Base-by-base conservation (phyloP, 1,140 invertebrate species). In the Pygmarrhopalites habei region DNA sequence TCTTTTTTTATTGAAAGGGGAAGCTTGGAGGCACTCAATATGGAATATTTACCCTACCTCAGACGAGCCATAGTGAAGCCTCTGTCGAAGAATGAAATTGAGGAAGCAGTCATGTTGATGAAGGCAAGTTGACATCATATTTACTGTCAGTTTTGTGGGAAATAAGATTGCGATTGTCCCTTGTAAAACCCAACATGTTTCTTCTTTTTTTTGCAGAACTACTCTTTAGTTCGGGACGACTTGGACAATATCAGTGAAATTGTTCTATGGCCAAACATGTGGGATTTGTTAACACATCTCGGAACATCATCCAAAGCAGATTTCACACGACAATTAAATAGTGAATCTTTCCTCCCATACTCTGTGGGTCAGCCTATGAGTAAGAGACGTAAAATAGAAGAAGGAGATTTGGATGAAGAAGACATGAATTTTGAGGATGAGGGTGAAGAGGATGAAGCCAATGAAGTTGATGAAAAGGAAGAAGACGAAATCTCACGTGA, bases 271-370 rank as follows among this genome's bases (percentile, higher is more conserved):
- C 85, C 89, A 0, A 83, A 84, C 60, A 81, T 83, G 66, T 81
- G 82, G 65, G 87, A 94, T 75, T 84, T 85, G 0, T 83, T 89
- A 78, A 81, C 83, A 62, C 75, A 81, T 58, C 79, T 98, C 30
- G 86, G 89, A 68, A 81, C 86, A 10, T 92, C 92, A 79, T 88
- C 90, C 0, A 98, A 98, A 80, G 83, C 91, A 19, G 90, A 94
- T 0, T 88, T 98, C 74, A 98, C 95, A 0, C 82, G 90, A 46
- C 79, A 85, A 0, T 95, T 94, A 74, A 98, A 97, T 74, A 97
- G 96, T 75, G 85, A 85, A 65, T 76, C 81, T 29, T 76, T 85
- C 47, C 81, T 86, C 57, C 86, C 88, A 1, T 92, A 92, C 73
- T 78, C 82, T 4, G 80, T 82, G 19, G 81, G 79, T 5, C 77